Evolutionary conservation across 2,113 vertebrate genomes (phyloP).

Genomic region (Forbesichthys agassizii): DNA sequence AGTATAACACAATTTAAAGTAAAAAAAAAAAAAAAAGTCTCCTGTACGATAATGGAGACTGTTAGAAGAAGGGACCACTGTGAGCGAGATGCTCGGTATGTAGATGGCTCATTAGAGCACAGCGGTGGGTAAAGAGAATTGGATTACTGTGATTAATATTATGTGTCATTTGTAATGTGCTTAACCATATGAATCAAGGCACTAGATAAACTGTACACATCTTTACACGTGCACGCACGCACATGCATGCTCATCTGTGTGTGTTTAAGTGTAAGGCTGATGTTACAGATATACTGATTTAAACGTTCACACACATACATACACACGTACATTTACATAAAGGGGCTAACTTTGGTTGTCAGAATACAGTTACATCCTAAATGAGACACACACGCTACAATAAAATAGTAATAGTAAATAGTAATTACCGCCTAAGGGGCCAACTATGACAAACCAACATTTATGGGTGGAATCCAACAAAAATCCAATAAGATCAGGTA

Average conservation of each 20-base stretch:
- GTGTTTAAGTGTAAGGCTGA: too few relatives aligned
- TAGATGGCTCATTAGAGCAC: slow-evolving; percentile 54
- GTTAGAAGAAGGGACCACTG: slow-evolving; percentile 38
- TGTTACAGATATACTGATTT: background rate
- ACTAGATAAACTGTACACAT: slow-evolving; percentile 6
- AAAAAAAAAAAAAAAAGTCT: background rate
- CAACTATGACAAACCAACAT: slow-evolving; percentile 19
- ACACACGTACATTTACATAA: background rate
- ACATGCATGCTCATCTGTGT: background rate
- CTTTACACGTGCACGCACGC: background rate
- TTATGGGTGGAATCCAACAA: slow-evolving; percentile 21
- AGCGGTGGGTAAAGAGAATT: slow-evolving; percentile 66
- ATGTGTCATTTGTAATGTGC: slow-evolving; percentile 59
- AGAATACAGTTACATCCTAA: background rate
- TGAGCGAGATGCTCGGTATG: slow-evolving; percentile 30
- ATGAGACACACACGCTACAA: background rate
- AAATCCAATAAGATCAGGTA: background rate
- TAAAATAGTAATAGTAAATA: slow-evolving; percentile 14
- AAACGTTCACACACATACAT: background rate
- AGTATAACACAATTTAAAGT: background rate
- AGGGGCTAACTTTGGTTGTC: background rate
- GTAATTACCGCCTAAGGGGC: slow-evolving; percentile 13
- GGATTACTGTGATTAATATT: slow-evolving; percentile 73
- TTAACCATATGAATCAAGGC: slow-evolving; percentile 60
- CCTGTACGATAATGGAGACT: slow-evolving; percentile 10